Base-by-base conservation (phyloP, 2,888 invertebrate species). In the Entomobrya proxima region DNA sequence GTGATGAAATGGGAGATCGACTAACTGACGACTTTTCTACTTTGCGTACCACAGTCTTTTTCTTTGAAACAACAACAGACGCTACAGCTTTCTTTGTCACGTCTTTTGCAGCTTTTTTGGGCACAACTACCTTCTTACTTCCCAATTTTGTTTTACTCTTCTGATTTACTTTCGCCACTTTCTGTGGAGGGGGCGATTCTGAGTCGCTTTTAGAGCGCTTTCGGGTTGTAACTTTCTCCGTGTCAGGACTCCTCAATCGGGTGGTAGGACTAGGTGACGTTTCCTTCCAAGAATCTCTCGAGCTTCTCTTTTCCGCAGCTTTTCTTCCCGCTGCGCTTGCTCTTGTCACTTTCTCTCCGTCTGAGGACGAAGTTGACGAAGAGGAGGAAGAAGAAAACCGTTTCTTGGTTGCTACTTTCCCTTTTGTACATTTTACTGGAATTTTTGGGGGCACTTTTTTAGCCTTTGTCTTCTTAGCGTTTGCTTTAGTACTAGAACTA, bases 201-300 rank as follows among this genome's bases (percentile, higher is more conserved):
- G 84, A 84, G 67, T 88, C 88, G 76, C 85, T 85, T 47, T 84
- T 80, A 2, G 83, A 83, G 3, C 86, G 83, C 40, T 88, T 86
- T 50, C 86, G 30, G 2, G 88, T 88, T 24, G 76, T 61, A 13
- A 83, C 76, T 76, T 77, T 83, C 72, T 85, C 84, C 11, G 76
- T 32, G 5, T 79, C 77, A 35, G 84, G 76, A 15, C 52, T 79
- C 40, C 82, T 55, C 52, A 40, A 74, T 24, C 81, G 18, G n/a
- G 58, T 77, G 37, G 27, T 75, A 30, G 88, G 88, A 87, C 88
- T 88, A 47, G 88, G 86, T 72, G 88, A 87, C 58, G 78, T 74
- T 13, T 83, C 84, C 35, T 79, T 77, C 9, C 77, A 47, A n/a
- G 78, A 81, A 67, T 82, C 69, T 77, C 77, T 40, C 21, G 58